Conservation (phyloP, 2,113 vertebrate species). For the Carlito syrichta region DNA sequence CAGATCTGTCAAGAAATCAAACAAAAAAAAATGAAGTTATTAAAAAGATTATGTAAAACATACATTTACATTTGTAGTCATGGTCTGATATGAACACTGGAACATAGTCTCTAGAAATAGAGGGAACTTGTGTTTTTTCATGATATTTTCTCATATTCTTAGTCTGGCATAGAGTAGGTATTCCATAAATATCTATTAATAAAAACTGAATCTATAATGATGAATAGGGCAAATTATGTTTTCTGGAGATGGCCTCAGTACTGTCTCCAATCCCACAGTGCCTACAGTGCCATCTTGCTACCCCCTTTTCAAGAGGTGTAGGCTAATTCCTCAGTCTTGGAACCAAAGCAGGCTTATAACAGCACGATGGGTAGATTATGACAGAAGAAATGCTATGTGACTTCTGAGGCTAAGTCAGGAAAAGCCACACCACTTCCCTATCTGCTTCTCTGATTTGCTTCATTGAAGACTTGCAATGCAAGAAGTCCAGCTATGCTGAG, state of each 20-base stretch:
- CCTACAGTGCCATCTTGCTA: background rate
- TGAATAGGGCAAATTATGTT: background rate
- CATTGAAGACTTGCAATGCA: background rate
- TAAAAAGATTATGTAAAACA: background rate
- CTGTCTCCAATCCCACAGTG: background rate
- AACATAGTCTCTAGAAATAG: background rate
- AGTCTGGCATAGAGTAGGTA: background rate
- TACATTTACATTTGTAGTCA: background rate
- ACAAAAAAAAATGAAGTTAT: background rate
- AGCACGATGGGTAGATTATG: background rate
- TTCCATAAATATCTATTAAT: background rate
- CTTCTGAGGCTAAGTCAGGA: background rate
- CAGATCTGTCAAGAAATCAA: background rate
- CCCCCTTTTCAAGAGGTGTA: background rate
- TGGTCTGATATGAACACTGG: background rate
- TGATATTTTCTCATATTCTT: background rate
- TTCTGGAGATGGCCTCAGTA: background rate
- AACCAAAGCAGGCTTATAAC: background rate
- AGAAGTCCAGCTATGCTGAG: background rate
- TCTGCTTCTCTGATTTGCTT: background rate
- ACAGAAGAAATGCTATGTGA: background rate
- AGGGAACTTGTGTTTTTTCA: background rate
- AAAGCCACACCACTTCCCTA: background rate
- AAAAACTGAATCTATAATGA: background rate
- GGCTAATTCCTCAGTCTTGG: background rate